Percentiles rank a stretch among this genome's conserved stretches.
Conservation (phyloP, 2,113 vertebrate genomes). For the Galbula dea region DNA sequence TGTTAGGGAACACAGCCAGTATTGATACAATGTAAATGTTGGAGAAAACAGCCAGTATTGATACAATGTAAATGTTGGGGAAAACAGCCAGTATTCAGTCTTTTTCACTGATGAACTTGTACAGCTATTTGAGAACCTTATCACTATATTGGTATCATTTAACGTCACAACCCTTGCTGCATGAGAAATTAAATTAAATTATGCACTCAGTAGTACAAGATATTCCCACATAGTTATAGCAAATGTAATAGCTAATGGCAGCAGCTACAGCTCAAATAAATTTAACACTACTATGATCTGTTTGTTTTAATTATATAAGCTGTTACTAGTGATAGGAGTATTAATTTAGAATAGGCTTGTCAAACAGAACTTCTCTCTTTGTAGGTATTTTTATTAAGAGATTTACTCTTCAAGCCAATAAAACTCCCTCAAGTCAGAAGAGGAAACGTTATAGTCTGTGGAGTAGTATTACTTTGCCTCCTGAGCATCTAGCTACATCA, state of each 20-base stretch:
- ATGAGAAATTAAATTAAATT: neutral
- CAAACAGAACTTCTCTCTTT: neutral
- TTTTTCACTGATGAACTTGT: neutral
- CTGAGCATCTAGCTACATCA: neutral
- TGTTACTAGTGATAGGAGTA: neutral
- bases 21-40: too few species aligned
- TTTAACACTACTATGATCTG: neutral
- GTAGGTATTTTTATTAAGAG: neutral
- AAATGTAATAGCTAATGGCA: neutral
- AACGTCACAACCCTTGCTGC: neutral
- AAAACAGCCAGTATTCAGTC: neutral
- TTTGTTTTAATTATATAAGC: slow-evolving; percentile 14
- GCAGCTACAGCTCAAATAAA: neutral
- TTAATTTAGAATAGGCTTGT: neutral
- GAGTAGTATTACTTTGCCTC: neutral
- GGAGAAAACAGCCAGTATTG: too few species aligned
- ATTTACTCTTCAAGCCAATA: neutral
- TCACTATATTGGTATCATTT: neutral
- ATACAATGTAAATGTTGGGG: too few species aligned
- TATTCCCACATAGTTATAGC: neutral
- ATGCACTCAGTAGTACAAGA: neutral
- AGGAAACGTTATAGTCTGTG: neutral
- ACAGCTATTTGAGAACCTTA: neutral
- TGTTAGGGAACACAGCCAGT: too few species aligned
- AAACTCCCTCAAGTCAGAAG: neutral